Conservation (phyloP, 1,140 invertebrate species). For the Apis dorsata region DNA sequence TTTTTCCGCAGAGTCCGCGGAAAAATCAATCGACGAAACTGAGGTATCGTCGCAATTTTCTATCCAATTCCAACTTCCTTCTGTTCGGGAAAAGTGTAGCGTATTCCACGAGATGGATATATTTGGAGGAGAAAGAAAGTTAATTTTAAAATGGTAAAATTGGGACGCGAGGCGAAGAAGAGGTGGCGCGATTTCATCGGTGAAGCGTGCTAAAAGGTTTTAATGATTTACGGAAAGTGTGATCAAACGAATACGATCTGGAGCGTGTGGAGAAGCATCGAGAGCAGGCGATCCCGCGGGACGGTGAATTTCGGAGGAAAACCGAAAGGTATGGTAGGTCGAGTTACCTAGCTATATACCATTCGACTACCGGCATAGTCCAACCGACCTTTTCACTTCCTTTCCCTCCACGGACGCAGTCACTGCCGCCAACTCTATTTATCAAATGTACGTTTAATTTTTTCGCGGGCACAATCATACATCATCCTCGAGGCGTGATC, state of each 20-base stretch:
- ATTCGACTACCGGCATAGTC: conserved; percentile 29
- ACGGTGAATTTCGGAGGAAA: conserved; percentile 69
- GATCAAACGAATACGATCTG: conserved; percentile 64
- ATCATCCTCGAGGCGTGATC: conserved; percentile 75
- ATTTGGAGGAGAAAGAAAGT: background rate
- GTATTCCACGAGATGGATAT: too few relatives aligned
- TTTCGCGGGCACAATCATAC: conserved; percentile 73
- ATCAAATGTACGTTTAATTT: conserved; percentile 79
- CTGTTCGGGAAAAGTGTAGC: too few relatives aligned
- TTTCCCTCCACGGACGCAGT: conserved; percentile 56
- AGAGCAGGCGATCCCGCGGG: conserved; percentile 62
- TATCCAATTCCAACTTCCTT: too few relatives aligned
- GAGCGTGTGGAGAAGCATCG: conserved; percentile 53
- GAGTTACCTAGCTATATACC: conserved; percentile 43
- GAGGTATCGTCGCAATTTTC: too few relatives aligned
- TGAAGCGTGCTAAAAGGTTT: conserved; percentile 59
- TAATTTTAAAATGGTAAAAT: background rate
- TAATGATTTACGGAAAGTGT: conserved; percentile 66
- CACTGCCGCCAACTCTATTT: conserved; percentile 75
- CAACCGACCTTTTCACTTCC: conserved; percentile 66
- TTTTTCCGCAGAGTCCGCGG: too few relatives aligned
- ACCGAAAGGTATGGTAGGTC: conserved; percentile 63
- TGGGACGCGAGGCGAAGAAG: background rate
- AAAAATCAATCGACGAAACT: too few relatives aligned
- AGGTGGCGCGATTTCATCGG: conserved; percentile 21